These are phyloP conservation scores for Andrena minutula DNA, from an alignment of 2,888 invertebrate species.

Conservation along the genomic window DNA sequence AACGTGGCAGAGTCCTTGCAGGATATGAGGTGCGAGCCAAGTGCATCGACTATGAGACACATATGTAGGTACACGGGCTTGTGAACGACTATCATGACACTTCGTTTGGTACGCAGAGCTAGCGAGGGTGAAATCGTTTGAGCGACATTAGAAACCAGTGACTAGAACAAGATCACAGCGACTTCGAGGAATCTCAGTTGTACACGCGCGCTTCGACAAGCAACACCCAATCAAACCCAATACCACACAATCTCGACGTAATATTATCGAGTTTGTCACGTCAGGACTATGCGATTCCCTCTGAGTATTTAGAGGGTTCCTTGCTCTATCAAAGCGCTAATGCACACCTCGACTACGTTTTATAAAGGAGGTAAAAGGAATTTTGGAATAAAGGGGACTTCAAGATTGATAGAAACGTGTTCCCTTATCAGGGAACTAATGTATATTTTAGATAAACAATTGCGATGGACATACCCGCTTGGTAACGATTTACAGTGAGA, in stretches of 20 bases:
- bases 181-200: not conserved
- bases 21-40: conserved; percentile 75
- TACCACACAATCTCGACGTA: not conserved
- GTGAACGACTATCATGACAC: conserved; percentile 73
- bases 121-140: conserved; percentile 67
- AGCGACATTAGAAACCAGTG: not conserved
- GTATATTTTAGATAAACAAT: too few relatives aligned
- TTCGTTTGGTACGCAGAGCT: conserved; percentile 61
- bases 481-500: too few relatives aligned
- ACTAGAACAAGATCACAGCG: not conserved
- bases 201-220: not conserved
- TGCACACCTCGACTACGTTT: too few relatives aligned
- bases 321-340: too few relatives aligned
- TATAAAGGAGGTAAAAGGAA: too few relatives aligned
- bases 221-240: not conserved
- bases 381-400: too few relatives aligned
- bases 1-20: conserved; percentile 75
- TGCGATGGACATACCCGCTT: too few relatives aligned
- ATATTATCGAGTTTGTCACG: not conserved
- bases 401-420: too few relatives aligned
- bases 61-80: conserved; percentile 19
- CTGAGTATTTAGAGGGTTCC: too few relatives aligned
- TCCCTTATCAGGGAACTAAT: too few relatives aligned
- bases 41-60: conserved; percentile 75
- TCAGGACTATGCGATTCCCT: too few relatives aligned